A percentile compares a stretch with the other conserved stretches of the same genome.
phyloP scores from a whole-genome alignment of 2,888 invertebrate species.

The Eledona agricola region DNA sequence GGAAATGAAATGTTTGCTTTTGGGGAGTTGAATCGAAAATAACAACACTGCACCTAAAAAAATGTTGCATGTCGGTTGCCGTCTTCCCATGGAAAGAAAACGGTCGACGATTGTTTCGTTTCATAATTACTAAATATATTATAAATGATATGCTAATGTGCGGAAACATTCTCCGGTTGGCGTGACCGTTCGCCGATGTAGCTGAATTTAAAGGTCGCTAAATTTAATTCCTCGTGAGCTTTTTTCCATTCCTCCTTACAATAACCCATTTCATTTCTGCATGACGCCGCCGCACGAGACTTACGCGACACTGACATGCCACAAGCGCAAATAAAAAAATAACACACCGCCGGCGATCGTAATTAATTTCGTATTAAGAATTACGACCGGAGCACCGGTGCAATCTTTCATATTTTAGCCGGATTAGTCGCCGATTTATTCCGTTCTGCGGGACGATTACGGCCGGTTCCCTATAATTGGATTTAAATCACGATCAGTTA shows the following conservation, averaged over 20 bases:
- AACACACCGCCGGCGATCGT: conserved; percentile 12
- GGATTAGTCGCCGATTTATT: conserved; percentile 10
- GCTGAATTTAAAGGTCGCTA: conserved; percentile 50
- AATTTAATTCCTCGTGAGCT: conserved; percentile 46
- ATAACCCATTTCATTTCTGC: conserved; percentile 39
- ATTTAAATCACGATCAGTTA: conserved; percentile 30
- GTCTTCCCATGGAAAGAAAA: conserved; percentile 46
- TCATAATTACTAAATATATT: conserved; percentile 49
- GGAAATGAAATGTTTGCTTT: conserved; percentile 30
- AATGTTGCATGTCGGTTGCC: conserved; percentile 50
- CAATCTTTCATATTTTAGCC: conserved; percentile 16
- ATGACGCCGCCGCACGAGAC: conserved; percentile 33
- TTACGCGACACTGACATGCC: conserved; percentile 39
- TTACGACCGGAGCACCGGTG: conserved; percentile 5
- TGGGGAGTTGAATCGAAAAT: conserved; percentile 19
- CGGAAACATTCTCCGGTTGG: conserved; percentile 41
- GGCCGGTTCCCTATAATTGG: conserved; percentile 28
- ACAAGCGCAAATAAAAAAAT: conserved; percentile 23
- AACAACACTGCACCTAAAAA: conserved; percentile 20
- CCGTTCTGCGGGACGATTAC: conserved; percentile 12
- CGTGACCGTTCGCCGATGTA: conserved; percentile 53
- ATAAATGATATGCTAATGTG: conserved; percentile 51
- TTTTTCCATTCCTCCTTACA: conserved; percentile 34
- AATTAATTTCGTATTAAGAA: conserved; percentile 12
- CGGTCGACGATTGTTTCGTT: conserved; percentile 46